These are phyloP conservation scores for Taurulus bubalis DNA, from an alignment of 2,113 vertebrate genomes.

Conservation along the genomic window DNA sequence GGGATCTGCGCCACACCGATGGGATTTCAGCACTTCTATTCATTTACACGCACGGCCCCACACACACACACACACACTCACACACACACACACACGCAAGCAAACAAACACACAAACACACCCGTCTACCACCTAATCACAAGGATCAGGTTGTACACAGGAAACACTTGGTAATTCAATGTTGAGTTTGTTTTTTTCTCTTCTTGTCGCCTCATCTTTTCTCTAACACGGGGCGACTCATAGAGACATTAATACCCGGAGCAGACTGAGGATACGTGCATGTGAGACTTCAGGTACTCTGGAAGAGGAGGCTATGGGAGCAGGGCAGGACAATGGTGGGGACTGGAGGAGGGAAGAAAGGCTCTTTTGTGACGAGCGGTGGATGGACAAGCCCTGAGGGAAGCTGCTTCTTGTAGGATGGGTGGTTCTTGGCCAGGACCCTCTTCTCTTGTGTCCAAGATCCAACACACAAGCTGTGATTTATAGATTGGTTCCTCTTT, in stretches of 20 bases:
- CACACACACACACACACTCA: constrained; percentile 70
- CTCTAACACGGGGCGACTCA: constrained; percentile 62
- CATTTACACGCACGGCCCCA: constrained; percentile 48
- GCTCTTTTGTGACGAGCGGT: constrained; percentile 78
- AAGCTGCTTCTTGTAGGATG: constrained; percentile 78
- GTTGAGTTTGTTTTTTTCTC: constrained; percentile 52
- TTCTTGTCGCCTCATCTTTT: constrained; percentile 60
- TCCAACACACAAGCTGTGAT: constrained; percentile 80
- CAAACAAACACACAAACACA: constrained; percentile 71
- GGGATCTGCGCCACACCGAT: constrained; percentile 70
- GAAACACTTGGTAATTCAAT: constrained; percentile 74
- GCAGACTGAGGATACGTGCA: constrained; percentile 63
- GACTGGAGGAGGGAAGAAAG: constrained; percentile 78
- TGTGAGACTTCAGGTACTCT: constrained; percentile 73
- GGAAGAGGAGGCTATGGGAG: constrained; percentile 73
- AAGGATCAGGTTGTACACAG: constrained; percentile 72
- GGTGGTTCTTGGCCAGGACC: constrained; percentile 78
- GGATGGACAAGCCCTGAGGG: constrained; percentile 79
- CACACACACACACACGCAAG: constrained; percentile 55
- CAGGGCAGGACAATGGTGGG: constrained; percentile 75
- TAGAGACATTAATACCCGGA: constrained; percentile 72
- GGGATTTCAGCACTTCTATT: constrained; percentile 75
- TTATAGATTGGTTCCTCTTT: constrained; percentile 81
- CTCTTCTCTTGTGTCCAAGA: constrained; percentile 74
- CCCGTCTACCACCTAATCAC: constrained; percentile 53